Base-by-base conservation (phyloP, 2,888 invertebrate species). In the Notocelia uddmanniana region DNA sequence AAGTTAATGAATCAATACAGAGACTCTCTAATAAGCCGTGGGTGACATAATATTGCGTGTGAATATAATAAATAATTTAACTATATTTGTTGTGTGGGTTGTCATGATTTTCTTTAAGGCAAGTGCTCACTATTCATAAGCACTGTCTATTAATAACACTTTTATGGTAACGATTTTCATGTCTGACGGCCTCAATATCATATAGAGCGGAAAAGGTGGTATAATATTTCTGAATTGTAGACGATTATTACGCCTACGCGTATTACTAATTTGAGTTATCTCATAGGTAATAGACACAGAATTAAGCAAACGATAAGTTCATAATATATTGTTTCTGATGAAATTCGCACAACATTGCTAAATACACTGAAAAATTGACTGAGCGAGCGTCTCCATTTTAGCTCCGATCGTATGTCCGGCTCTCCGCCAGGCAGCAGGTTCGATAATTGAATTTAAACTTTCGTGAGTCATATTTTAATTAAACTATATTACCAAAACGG, bases 21-120 rank as follows among this genome's bases (percentile, higher is more conserved):
- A 26, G 26, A 57, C 18, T 21, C 15, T 41, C 1, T 15, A 23
- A 55, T 6, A 8, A 15, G 55, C 9, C 1, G 23, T 23, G n/a
- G 26, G 34, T 11, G 19, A 31, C 18, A n/a, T 13, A n/a, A 58
- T 10, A 21, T 41, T 21, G 41, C 13, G 41, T 59, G 41, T 41
- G 59, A 59, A 59, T 59, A 15, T 37, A 59, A 59, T 59, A 37
- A 21, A 19, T 9, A 41, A 37, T 9, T 21, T 31, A 57, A 34
- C 31, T 37, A 37, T 58, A 58, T 58, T 31, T 6, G 58, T 37
- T 19, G 58, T 58, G 58, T 58, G 37, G 13, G 37, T 37, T 21
- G 19, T 37, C 58, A 58, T 37, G 13, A 58, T 37, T 58, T 19
- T 13, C 34, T 37, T 58, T 34, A 34, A 57, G 31, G 18, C 31